A percentile compares a stretch with the other conserved stretches of the same genome.
phyloP scores from a whole-genome alignment of 1,140 invertebrate species.

The Pollicipes pollicipes region DNA sequence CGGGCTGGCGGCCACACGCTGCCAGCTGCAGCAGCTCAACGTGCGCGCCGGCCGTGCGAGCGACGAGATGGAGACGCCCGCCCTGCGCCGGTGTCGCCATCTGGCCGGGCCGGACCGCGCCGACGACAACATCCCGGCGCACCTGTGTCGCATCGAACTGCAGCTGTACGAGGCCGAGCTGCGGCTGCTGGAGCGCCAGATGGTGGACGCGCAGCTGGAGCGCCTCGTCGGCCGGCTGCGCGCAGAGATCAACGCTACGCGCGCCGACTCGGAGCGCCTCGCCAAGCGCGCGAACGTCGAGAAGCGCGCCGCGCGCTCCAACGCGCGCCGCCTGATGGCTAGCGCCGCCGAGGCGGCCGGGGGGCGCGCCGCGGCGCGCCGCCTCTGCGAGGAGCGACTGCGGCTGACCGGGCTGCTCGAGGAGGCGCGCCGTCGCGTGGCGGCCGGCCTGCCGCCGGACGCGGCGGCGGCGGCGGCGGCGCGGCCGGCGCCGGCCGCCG shows the following conservation, averaged over 20 bases:
- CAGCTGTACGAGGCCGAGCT: neutral
- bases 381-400: neutral
- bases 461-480: too few relatives aligned
- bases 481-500: too few relatives aligned
- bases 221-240: neutral
- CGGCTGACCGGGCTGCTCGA: neutral
- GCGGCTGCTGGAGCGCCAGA: neutral
- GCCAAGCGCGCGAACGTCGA: neutral
- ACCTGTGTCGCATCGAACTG: neutral
- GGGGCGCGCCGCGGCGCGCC: too few relatives aligned
- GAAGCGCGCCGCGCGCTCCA: neutral
- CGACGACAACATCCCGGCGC: neutral
- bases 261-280: neutral
- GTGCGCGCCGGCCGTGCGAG: neutral
- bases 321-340: neutral
- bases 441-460: neutral
- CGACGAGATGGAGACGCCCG: neutral
- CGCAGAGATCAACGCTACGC: neutral
- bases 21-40: neutral
- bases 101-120: neutral
- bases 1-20: neutral
- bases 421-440: neutral
- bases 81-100: neutral
- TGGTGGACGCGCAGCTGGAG: neutral
- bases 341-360: neutral